Evolutionary conservation across 2,888 invertebrate genomes (phyloP), one percentile per base, ranked within the genome.

Genomic region (Drosophila fungiperda): DNA sequence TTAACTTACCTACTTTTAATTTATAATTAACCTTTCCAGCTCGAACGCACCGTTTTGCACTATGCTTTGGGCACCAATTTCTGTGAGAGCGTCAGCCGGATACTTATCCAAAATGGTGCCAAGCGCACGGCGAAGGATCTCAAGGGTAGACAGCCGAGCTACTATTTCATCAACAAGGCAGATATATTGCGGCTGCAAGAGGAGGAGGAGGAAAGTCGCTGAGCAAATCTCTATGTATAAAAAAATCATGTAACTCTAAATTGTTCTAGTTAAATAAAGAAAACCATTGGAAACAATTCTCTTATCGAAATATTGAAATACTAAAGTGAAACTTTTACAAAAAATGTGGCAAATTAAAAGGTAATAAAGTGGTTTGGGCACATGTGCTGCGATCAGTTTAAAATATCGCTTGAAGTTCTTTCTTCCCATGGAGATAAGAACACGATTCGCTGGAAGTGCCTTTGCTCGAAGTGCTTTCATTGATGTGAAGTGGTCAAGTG

Each of bases 161-260:
- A 97, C 93, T 98, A 98, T 93, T 98, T 97, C 92, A 97, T 98
- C 95, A 97, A 98, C 92, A 97, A 97, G 92, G 96, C 97, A 0
- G 98, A 98, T 80, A 97, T 98, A 87, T 93, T 96, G 73, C 94
- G 96, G 74, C 94, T 98, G 50, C 97, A 97, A 91, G 97, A 97
- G 89, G 97, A 98, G 92, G 97, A 98, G 90, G 96, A 96, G 63
- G 93, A 92, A 76, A 91, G 87, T 70, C 93, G 91, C 80, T 93
- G 76, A 92, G 57, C 78, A 62, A 45, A 73, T 73, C 45, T 29
- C 57, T 42, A 58, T 64, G 42, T 67, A 70, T 68, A 83, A 50
- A 38, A 38, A 42, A 38, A 23, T 58, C 48, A 50, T 17, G 3
- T 78, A 78, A 50, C 29, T 57, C 23, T 82, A 78, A 78, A 66